A percentile compares a stretch with the other conserved stretches of the same genome.
phyloP scores from a whole-genome alignment of 2,113 vertebrate genomes.

The Cyphomyrus discorhynchus region DNA sequence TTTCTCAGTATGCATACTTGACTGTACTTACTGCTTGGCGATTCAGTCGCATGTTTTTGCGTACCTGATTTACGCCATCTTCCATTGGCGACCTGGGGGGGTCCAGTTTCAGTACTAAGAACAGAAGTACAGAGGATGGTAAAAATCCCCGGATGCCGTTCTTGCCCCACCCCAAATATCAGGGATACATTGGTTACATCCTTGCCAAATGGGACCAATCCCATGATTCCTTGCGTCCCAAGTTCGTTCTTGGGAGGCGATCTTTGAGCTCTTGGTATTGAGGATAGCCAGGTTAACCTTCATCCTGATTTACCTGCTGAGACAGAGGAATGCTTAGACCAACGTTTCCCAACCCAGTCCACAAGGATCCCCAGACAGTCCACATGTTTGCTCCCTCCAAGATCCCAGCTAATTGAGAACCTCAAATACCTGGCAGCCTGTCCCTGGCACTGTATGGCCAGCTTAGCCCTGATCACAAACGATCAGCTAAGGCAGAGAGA shows the following conservation, averaged over 20 bases:
- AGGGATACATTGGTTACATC: background rate
- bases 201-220: background rate
- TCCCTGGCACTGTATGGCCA: background rate
- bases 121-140: background rate
- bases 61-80: background rate
- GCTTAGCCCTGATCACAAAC: background rate
- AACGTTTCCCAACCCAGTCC: background rate
- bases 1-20: background rate
- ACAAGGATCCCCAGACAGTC: background rate
- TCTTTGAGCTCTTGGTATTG: background rate
- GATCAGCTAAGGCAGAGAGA: background rate
- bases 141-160: background rate
- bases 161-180: background rate
- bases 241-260: background rate
- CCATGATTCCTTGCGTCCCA: background rate
- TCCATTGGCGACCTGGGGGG: background rate
- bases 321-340: background rate
- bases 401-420: background rate
- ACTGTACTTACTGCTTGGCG: background rate
- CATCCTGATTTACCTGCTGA: background rate
- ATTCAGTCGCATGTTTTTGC: background rate
- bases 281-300: background rate
- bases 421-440: background rate
- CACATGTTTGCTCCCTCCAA: background rate
- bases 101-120: background rate